Evolutionary conservation across 2,888 invertebrate genomes (phyloP).

Genomic region (Coelopa pilipes): DNA sequence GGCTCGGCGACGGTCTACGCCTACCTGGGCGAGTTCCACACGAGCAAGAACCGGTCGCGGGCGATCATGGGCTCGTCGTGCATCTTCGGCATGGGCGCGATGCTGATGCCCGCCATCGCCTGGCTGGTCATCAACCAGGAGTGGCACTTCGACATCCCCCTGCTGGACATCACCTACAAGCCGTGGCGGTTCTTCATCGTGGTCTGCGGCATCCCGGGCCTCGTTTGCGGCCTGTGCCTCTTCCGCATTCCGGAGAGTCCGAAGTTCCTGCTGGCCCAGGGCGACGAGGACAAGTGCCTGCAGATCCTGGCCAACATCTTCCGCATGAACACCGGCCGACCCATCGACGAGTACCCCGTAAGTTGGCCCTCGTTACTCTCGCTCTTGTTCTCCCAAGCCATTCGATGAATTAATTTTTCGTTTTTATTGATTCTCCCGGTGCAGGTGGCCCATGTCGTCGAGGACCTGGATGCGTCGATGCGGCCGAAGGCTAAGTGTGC

Average conservation of each 20-base stretch:
- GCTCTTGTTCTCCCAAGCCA: neutral
- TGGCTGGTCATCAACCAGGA: conserved; percentile 61
- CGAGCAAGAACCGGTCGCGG: conserved; percentile 66
- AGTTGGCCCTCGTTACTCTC: conserved; percentile 24
- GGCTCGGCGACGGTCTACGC: conserved; percentile 69
- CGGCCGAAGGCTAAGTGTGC: conserved; percentile 37
- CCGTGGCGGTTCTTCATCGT: conserved; percentile 63
- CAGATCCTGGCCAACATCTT: conserved; percentile 55
- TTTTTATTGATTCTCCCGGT: neutral
- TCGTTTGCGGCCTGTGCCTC: conserved; percentile 55
- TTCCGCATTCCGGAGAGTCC: conserved; percentile 63
- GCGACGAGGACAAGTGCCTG: conserved; percentile 53
- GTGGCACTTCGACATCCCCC: conserved; percentile 55
- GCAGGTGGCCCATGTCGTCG: conserved; percentile 48
- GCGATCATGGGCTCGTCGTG: conserved; percentile 63
- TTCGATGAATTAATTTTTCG: neutral
- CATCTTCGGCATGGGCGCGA: conserved; percentile 60
- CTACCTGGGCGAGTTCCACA: conserved; percentile 70
- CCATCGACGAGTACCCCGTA: conserved; percentile 51
- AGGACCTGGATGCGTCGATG: conserved; percentile 49
- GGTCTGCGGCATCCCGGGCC: conserved; percentile 59
- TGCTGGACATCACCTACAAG: conserved; percentile 55
- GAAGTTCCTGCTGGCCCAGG: conserved; percentile 57
- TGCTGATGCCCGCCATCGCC: conserved; percentile 60
- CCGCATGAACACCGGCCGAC: conserved; percentile 52